phyloP scores from a whole-genome alignment of 2,113 vertebrate genomes.

The Vombatus ursinus region DNA sequence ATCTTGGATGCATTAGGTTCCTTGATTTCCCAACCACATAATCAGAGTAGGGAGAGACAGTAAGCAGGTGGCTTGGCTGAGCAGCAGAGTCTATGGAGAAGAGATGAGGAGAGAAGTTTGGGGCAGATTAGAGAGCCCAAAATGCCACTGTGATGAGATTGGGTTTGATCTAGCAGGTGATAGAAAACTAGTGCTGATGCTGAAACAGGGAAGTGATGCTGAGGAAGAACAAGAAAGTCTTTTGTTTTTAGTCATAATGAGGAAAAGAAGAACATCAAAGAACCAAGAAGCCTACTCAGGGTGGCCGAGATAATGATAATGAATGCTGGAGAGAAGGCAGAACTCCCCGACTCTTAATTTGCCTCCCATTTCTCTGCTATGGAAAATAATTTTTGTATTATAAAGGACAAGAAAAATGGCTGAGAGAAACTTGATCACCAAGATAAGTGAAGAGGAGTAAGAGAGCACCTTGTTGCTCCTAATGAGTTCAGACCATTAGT shows the following conservation, averaged over 20 bases:
- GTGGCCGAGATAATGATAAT: background rate
- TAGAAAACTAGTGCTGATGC: background rate
- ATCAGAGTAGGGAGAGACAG: background rate
- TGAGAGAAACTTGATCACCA: background rate
- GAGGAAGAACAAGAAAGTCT: background rate
- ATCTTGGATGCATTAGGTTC: background rate
- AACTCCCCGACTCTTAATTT: background rate
- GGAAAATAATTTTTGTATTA: background rate
- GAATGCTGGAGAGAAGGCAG: background rate
- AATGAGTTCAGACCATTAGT: background rate
- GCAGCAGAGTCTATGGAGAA: background rate
- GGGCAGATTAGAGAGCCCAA: background rate
- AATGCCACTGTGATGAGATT: slow-evolving; percentile 9
- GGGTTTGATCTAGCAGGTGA: background rate
- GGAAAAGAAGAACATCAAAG: background rate
- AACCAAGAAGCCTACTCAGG: background rate
- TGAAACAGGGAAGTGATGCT: background rate
- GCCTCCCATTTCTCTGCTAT: background rate
- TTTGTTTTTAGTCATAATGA: background rate
- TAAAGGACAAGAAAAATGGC: background rate
- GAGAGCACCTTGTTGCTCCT: background rate
- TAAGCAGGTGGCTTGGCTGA: background rate
- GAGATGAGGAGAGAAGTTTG: background rate
- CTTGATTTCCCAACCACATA: background rate
- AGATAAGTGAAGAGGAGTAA: background rate